phyloP scores from a whole-genome alignment of 2,797 vertebrate species.

The Melopsittacus undulatus region DNA sequence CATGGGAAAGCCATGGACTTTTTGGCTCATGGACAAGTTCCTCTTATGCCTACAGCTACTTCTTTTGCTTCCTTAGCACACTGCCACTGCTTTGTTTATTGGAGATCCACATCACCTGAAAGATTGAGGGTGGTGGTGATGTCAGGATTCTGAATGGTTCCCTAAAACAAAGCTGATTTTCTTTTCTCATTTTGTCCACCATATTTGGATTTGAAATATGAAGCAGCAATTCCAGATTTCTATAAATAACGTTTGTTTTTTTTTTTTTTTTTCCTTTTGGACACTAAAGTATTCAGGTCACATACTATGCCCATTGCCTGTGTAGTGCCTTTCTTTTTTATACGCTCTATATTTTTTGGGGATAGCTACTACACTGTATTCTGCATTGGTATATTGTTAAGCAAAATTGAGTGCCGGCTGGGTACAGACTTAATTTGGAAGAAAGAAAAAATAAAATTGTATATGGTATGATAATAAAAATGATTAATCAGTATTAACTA shows the following conservation, averaged over 20 bases:
- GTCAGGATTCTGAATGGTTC: neutral
- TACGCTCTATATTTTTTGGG: neutral
- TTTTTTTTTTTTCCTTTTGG: neutral
- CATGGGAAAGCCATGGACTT: neutral
- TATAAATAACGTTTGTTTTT: neutral
- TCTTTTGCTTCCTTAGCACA: fast-evolving
- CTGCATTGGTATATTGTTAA: neutral
- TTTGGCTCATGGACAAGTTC: neutral
- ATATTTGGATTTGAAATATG: neutral
- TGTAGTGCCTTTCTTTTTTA: neutral
- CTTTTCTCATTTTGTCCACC: neutral
- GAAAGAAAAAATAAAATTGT: neutral
- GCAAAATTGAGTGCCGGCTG: neutral
- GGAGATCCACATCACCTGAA: neutral
- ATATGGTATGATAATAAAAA: neutral
- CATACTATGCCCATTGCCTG: fast-evolving
- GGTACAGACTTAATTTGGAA: neutral
- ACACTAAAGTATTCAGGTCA: neutral
- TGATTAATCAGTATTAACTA: neutral
- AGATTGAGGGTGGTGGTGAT: fast-evolving
- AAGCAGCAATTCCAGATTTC: neutral
- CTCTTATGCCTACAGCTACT: neutral
- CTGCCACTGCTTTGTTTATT: neutral
- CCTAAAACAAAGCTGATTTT: neutral
- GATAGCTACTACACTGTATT: neutral